phyloP scores from a whole-genome alignment of 2,797 vertebrate genomes.

The Gorsachius magnificus region DNA sequence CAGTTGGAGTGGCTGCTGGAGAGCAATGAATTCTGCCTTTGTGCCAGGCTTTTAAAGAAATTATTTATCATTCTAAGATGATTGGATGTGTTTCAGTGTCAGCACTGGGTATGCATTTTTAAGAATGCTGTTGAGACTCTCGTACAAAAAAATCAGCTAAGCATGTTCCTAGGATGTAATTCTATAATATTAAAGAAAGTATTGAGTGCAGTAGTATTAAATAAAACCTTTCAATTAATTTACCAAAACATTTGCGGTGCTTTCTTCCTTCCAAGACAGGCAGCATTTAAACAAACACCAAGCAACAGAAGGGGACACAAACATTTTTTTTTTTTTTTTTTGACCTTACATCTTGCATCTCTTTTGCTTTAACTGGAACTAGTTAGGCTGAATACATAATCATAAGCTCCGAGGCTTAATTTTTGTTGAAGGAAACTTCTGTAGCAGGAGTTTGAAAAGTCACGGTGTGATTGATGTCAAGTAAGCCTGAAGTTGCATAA shows the following conservation, averaged over 20 bases:
- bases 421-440: neutral
- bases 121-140: neutral
- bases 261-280: neutral
- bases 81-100: neutral
- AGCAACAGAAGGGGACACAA: neutral
- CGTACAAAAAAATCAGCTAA: neutral
- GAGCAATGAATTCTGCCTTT: neutral
- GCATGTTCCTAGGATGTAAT: neutral
- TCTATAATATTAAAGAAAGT: neutral
- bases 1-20: neutral
- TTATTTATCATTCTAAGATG: neutral
- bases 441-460: neutral
- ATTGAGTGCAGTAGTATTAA: neutral
- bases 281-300: neutral
- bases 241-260: neutral
- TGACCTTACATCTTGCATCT: neutral
- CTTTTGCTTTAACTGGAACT: neutral
- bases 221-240: neutral
- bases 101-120: neutral
- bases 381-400: neutral
- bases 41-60: neutral
- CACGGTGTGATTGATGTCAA: neutral
- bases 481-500: neutral
- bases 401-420: neutral
- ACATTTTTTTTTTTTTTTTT: neutral